These are phyloP conservation scores for Upupa epops DNA, from an alignment of 2,113 vertebrate genomes.

Conservation along the genomic window DNA sequence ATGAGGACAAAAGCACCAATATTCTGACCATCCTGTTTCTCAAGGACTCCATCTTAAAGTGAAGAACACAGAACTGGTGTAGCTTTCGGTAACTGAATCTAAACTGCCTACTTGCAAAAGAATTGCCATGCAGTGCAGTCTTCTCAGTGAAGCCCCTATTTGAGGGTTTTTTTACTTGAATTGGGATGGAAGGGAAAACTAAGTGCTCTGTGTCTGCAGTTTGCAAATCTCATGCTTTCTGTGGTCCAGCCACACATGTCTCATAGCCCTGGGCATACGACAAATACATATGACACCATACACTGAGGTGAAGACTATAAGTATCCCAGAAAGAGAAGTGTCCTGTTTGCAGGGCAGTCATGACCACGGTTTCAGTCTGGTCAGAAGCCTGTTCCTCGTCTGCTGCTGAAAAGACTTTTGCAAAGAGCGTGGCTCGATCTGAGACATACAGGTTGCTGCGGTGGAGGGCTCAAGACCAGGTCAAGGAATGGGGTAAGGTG, in stretches of 20 bases:
- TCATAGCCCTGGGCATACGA: rapidly evolving
- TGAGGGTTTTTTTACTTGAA: not conserved
- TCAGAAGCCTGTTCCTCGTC: not conserved
- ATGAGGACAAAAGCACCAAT: not conserved
- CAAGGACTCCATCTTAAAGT: not conserved
- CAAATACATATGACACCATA: not conserved
- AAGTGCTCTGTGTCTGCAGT: not conserved
- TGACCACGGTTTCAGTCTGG: not conserved
- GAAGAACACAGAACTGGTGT: not conserved
- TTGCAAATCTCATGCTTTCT: not conserved
- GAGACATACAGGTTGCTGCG: not conserved
- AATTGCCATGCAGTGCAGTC: not conserved
- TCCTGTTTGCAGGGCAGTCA: not conserved
- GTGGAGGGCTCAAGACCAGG: not conserved
- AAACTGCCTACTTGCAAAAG: not conserved
- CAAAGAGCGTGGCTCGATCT: not conserved
- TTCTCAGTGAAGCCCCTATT: not conserved
- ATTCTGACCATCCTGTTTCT: not conserved
- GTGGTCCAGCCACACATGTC: not conserved
- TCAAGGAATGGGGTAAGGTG: not conserved
- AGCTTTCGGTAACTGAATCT: not conserved
- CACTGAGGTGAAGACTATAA: not conserved
- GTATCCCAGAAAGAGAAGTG: not conserved
- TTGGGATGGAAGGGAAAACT: not conserved
- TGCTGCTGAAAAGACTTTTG: not conserved